These are phyloP conservation scores for Coboldia fuscipes DNA, from an alignment of 1,140 invertebrate species.

Conservation along the genomic window DNA sequence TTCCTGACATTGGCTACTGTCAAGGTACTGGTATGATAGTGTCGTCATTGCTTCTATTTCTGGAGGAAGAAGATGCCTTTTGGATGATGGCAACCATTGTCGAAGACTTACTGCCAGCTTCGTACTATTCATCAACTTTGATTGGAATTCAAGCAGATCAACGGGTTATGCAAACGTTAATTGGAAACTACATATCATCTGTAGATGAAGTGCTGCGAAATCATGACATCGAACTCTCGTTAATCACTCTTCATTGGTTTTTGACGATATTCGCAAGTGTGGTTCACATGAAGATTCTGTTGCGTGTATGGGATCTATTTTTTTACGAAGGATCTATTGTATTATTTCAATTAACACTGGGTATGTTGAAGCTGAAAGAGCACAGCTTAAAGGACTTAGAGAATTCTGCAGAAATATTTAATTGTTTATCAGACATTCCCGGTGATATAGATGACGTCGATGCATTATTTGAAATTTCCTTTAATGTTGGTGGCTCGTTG, in stretches of 20 bases:
- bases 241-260: constrained; percentile 96
- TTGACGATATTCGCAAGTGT: constrained; percentile 94
- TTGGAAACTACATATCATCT: constrained; percentile 74
- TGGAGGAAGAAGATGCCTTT: constrained; percentile 98
- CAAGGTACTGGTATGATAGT: constrained; percentile 94
- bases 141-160: constrained; percentile 82
- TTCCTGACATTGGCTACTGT: constrained; percentile 95
- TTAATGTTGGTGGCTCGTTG: constrained; percentile 34
- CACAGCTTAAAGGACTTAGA: constrained; percentile 56
- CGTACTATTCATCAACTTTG: constrained; percentile 90
- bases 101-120: constrained; percentile 91
- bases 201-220: constrained; percentile 73
- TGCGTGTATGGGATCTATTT: constrained; percentile 90
- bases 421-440: constrained; percentile 85
- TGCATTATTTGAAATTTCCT: constrained; percentile 21
- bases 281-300: constrained; percentile 88
- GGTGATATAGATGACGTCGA: constrained; percentile 83
- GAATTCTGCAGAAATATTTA: constrained; percentile 93
- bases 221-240: constrained; percentile 87
- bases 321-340: constrained; percentile 89
- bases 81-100: constrained; percentile 98
- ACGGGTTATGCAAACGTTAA: constrained; percentile 73
- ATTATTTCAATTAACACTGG: constrained; percentile 88
- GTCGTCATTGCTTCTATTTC: constrained; percentile 78
- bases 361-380: constrained; percentile 88